Evolutionary conservation across 1,140 invertebrate species (phyloP), one percentile per base, ranked within the genome.

Genomic region (Aphelenchoides besseyi): DNA sequence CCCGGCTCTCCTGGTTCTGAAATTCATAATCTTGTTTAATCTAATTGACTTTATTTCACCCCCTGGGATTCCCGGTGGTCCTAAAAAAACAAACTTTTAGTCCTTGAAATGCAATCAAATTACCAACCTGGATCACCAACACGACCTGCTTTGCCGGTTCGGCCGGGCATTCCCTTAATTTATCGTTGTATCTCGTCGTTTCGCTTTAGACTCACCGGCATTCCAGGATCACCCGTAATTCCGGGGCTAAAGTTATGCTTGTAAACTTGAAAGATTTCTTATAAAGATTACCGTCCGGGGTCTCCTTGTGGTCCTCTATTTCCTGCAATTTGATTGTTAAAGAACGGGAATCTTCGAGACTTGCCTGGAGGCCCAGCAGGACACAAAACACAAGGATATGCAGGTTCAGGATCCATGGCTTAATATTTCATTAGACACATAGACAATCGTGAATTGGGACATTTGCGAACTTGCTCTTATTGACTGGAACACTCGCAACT

Each of bases 291-390:
- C 41, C 23, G 41, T 23, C 41, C 41, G 12, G 41, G 41, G 36
- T 84, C 82, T 35, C 82, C 81, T 66, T 82, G 80, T 57, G 81
- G 81, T 59, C 80, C 80, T 26, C 80, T 66, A 59, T 81, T 79
- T 9, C 79, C 80, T 26, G 80, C 80, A 9, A 78, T 78, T 12
- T 18, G 5, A 59, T n/a, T n/a, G n/a, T n/a, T n/a, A n/a, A n/a
- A n/a, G n/a, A n/a, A n/a, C n/a, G n/a, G n/a, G n/a, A n/a, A n/a
- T n/a, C n/a, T n/a, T n/a, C n/a, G n/a, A n/a, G n/a, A n/a, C n/a
- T n/a, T n/a, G n/a, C n/a, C n/a, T n/a, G n/a, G n/a, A n/a, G n/a
- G n/a, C n/a, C 80, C 79, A 41, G 77, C 80, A 18, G 79, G 80
- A 74, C 78, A 80, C 28, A 80, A 80, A 1, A 80, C 79, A 69